These are phyloP conservation scores for Sinosuthora webbiana DNA, from an alignment of 2,113 vertebrate species.

Conservation along the genomic window DNA sequence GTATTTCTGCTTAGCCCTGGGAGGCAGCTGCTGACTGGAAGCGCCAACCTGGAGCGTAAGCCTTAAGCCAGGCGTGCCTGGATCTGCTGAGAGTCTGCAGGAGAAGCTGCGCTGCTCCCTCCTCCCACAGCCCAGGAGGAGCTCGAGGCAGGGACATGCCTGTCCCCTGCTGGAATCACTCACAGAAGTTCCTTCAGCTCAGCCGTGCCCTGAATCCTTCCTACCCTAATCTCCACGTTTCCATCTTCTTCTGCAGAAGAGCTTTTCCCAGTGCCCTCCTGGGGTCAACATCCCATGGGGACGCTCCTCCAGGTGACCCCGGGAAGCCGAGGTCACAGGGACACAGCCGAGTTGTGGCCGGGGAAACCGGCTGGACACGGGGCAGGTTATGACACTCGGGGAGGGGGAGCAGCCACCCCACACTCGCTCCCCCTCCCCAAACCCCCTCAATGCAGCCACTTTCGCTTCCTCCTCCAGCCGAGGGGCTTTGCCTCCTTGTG, in stretches of 20 bases:
- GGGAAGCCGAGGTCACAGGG: not conserved
- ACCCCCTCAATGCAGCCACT: fast-evolving
- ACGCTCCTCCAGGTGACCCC: not conserved
- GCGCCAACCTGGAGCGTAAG: not conserved
- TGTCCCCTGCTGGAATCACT: not conserved
- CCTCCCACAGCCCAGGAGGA: not conserved
- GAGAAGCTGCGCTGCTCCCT: not conserved
- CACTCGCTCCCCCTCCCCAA: not conserved
- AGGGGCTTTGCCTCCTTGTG: fast-evolving
- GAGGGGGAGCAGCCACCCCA: not conserved
- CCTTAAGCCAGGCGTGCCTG: slow-evolving; percentile 21
- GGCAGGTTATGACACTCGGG: not conserved
- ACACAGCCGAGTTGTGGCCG: fast-evolving
- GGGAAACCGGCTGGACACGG: not conserved
- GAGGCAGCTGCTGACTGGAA: not conserved
- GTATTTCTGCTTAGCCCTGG: slow-evolving; percentile 37
- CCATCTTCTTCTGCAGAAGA: not conserved
- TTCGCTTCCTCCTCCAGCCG: not conserved
- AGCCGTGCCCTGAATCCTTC: not conserved
- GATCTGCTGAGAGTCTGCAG: not conserved
- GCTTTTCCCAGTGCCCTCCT: not conserved
- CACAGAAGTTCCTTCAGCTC: not conserved
- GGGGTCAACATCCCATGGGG: fast-evolving
- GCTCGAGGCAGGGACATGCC: not conserved
- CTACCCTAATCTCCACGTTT: not conserved